A percentile compares a stretch with the other conserved stretches of the same genome.
These are phyloP conservation scores for Cyprinodon diabolis DNA, from an alignment of 2,797 vertebrate genomes.

Conservation along the genomic window DNA sequence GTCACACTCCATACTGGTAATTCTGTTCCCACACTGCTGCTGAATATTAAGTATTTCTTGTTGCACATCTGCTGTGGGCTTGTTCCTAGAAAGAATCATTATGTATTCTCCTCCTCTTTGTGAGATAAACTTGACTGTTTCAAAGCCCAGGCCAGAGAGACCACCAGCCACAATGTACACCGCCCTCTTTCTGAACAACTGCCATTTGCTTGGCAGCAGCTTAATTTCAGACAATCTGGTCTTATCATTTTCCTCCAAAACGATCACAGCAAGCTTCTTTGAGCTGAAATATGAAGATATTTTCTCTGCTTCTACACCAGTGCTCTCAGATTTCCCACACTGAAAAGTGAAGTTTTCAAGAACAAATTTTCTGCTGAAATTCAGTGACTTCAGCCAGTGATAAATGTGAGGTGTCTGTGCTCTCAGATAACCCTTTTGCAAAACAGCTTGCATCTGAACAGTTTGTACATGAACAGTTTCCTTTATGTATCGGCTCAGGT, in stretches of 20 bases:
- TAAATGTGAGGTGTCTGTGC: constrained; percentile 64
- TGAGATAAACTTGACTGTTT: constrained; percentile 88
- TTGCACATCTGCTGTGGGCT: constrained; percentile 71
- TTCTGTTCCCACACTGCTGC: constrained; percentile 64
- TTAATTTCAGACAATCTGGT: constrained; percentile 72
- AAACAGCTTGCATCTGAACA: constrained; percentile 69
- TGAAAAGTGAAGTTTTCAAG: constrained; percentile 76
- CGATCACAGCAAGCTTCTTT: constrained; percentile 70
- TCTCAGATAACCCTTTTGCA: constrained; percentile 80
- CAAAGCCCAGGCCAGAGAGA: constrained; percentile 88
- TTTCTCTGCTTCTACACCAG: constrained; percentile 15
- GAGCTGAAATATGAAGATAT: constrained; percentile 76
- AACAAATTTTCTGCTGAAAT: constrained; percentile 52
- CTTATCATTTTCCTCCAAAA: constrained; percentile 57
- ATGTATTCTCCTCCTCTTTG: constrained; percentile 79
- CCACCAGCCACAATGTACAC: constrained; percentile 86
- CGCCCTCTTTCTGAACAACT: constrained; percentile 77
- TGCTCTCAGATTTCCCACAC: constrained; percentile 42
- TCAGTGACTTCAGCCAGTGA: constrained; percentile 79
- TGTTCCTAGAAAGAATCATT: constrained; percentile 83
- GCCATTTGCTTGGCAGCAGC: constrained; percentile 52
- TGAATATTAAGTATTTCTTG: constrained; percentile 73
- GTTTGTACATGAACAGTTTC: constrained; percentile 74
- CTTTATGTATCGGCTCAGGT: constrained; percentile 55
- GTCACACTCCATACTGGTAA: constrained; percentile 80